phyloP scores from a whole-genome alignment of 2,888 invertebrate species.

The Xylota segnis region DNA sequence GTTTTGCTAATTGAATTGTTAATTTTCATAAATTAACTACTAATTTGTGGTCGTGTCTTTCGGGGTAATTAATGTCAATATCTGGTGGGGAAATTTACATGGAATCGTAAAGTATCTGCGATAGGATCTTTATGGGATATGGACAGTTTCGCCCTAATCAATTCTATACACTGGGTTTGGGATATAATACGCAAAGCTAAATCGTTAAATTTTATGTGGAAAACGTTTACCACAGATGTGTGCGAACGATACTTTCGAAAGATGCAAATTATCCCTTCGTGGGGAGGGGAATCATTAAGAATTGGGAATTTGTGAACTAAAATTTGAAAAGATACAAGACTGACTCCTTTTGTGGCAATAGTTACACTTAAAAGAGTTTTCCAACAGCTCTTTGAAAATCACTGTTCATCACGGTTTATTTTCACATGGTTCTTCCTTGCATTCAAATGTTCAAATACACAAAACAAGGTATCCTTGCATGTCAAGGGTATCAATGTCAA shows the following conservation, averaged over 20 bases:
- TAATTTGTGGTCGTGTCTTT: constrained; percentile 51
- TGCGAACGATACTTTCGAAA: constrained; percentile 8
- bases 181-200: constrained; percentile 9
- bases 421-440: too few relatives aligned
- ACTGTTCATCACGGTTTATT: too few relatives aligned
- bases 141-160: constrained; percentile 33
- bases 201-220: constrained; percentile 44
- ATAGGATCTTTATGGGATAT: constrained; percentile 58
- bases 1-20: constrained; percentile 64
- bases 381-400: too few relatives aligned
- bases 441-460: too few relatives aligned
- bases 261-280: constrained; percentile 17
- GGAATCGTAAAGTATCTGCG: constrained; percentile 62
- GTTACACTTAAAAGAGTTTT: too few relatives aligned
- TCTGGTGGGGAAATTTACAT: constrained; percentile 56
- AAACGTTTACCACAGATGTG: constrained; percentile 10
- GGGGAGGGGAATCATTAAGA: background rate
- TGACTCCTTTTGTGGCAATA: too few relatives aligned
- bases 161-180: constrained; percentile 6
- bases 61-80: constrained; percentile 62
- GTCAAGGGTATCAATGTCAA: too few relatives aligned
- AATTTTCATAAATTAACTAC: constrained; percentile 72
- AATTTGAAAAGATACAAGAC: background rate
- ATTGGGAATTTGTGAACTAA: background rate
- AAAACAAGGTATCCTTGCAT: too few relatives aligned